A percentile compares a stretch with the other conserved stretches of the same genome.
Conservation (phyloP, 2,888 invertebrate species). For the Andrena praecox region DNA sequence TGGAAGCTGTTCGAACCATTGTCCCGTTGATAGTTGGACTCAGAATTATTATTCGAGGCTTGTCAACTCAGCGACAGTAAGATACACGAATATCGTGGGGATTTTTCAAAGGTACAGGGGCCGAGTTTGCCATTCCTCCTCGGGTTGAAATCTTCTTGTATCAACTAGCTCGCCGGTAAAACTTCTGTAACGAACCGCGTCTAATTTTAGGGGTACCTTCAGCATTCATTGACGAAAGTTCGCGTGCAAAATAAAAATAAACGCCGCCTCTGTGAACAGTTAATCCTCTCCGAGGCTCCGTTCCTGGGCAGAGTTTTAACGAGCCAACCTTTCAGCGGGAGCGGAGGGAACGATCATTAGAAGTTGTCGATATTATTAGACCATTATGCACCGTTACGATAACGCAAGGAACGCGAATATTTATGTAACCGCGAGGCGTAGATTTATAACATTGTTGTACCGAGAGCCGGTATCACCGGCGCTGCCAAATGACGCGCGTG, state of each 20-base stretch:
- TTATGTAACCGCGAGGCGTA: constrained; percentile 55
- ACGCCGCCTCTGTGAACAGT: background rate
- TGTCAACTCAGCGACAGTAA: too few relatives aligned
- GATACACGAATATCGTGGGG: too few relatives aligned
- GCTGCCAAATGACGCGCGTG: constrained; percentile 56
- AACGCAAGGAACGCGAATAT: constrained; percentile 44
- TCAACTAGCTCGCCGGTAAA: background rate
- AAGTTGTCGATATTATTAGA: constrained; percentile 39
- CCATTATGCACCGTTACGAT: constrained; percentile 16
- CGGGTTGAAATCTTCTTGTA: constrained; percentile 18
- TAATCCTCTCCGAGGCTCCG: background rate
- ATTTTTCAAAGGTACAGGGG: background rate
- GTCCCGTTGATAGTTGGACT: too few relatives aligned
- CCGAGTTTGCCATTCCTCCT: background rate
- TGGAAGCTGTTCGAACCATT: background rate
- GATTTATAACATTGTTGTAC: constrained; percentile 60
- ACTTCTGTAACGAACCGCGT: constrained; percentile 3
- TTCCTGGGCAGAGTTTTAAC: background rate
- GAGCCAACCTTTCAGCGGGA: background rate
- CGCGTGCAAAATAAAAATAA: constrained; percentile 46
- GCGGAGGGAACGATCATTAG: constrained; percentile 22
- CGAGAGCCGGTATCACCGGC: constrained; percentile 40
- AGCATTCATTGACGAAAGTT: constrained; percentile 47
- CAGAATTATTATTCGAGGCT: too few relatives aligned
- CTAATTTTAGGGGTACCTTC: constrained; percentile 33